Base-by-base conservation (phyloP, 2,888 invertebrate genomes). In the Beris morrisii region DNA sequence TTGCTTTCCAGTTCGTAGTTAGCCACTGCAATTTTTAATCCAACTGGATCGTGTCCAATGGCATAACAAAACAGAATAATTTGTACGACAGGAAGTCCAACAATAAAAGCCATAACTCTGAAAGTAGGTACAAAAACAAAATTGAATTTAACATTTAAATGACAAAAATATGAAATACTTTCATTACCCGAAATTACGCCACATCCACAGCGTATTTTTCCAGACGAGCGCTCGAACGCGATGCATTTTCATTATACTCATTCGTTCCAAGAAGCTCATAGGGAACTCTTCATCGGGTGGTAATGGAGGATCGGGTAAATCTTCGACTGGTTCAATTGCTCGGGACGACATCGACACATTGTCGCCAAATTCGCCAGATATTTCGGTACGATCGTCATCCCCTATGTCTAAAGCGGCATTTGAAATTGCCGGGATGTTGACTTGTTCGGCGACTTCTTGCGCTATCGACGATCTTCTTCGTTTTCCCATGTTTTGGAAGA, bases 191-290 rank as follows among this genome's bases (percentile, higher is more conserved):
- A 89, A 86, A 79, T 94, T 94, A 73, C 94, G 85, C 83, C 90
- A 88, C 84, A 94, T 88, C 86, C 92, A 91, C 63, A 93, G 83
- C 74, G 92, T 90, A 77, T 94, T 94, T 79, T 94, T 95, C 91
- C 93, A 93, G 54, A 93, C 85, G 28, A 94, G 80, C 0, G 93
- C 92, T 72, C 87, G 87, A 88, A 93, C 89, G 73, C 92, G 90
- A 74, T 86, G 83, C 70, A 83, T 81, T 73, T 89, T 84, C 80
- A 91, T 84, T 46, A 90, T 85, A 77, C 86, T 87, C 57, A 87
- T 81, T 69, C 84, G 82, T 69, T 88, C 86, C 72, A 83, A 81
- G 59, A 83, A 83, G 0, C 82, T 82, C 22, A 80, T 81, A 4
- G 83, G 81, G 0, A 85, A 83, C 46, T 86, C 84, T 70, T 89